Percentiles rank a stretch among this genome's conserved stretches.
These are phyloP conservation scores for Nysson spinosus DNA, from an alignment of 2,888 invertebrate genomes.

Conservation along the genomic window DNA sequence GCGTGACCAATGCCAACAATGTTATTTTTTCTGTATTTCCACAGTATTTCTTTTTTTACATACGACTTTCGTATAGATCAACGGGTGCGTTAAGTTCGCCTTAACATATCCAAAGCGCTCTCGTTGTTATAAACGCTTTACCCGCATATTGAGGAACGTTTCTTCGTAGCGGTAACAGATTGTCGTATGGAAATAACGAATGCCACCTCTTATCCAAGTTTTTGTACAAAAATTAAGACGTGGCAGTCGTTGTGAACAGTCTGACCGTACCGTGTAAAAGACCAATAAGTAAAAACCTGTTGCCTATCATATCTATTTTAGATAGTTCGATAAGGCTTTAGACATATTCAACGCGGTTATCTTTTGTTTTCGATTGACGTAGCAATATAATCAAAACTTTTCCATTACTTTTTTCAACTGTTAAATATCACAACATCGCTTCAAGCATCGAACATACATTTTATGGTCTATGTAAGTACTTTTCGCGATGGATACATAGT, in stretches of 20 bases:
- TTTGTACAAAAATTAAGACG: conserved; percentile 41
- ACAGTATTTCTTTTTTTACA: background rate
- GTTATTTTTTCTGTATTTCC: conserved; percentile 13
- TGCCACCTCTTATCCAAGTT: conserved; percentile 39
- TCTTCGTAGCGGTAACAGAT: conserved; percentile 44
- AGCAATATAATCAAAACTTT: conserved; percentile 16
- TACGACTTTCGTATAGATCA: conserved; percentile 4
- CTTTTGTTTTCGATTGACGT: conserved; percentile 17
- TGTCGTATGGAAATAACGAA: conserved; percentile 40
- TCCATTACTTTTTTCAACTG: conserved; percentile 8
- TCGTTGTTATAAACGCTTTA: conserved; percentile 32
- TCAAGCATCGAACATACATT: conserved; percentile 42
- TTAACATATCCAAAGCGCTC: conserved; percentile 15
- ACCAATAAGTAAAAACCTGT: conserved; percentile 43
- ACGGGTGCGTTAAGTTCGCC: conserved; percentile 4
- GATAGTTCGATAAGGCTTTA: conserved; percentile 42
- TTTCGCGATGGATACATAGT: conserved; percentile 35
- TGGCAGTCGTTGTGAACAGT: conserved; percentile 50
- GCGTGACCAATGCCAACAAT: conserved; percentile 36
- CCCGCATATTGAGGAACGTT: conserved; percentile 45
- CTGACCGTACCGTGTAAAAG: conserved; percentile 37
- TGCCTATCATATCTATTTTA: conserved; percentile 31
- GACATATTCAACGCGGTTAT: conserved; percentile 34
- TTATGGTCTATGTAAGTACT: conserved; percentile 41
- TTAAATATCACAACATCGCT: conserved; percentile 35